Percentiles rank a stretch among this genome's conserved stretches.
Evolutionary conservation across 1,140 invertebrate genomes (phyloP).

Genomic region (Chelonus insularis): DNA sequence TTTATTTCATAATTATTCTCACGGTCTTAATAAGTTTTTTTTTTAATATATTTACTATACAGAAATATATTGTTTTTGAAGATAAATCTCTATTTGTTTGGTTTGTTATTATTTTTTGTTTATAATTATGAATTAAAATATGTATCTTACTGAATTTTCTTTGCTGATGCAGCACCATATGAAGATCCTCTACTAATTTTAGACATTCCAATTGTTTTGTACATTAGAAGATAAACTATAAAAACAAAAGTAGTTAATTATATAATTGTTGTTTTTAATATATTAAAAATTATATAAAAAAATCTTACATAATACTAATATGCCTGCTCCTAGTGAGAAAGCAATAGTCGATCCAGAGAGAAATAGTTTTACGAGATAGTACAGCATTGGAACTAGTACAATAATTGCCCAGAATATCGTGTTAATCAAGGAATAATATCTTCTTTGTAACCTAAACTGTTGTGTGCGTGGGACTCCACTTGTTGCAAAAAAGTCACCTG

Average conservation of each 20-base stretch:
- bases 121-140: too few relatives aligned
- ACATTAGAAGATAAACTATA: conserved; percentile 78
- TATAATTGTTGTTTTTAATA: background rate
- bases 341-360: conserved; percentile 74
- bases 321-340: conserved; percentile 67
- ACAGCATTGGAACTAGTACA: conserved; percentile 71
- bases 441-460: conserved; percentile 61
- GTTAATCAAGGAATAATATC: conserved; percentile 73
- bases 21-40: background rate
- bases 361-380: conserved; percentile 70
- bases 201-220: conserved; percentile 79
- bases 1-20: too few relatives aligned
- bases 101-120: conserved; percentile 39
- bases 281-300: conserved; percentile 31
- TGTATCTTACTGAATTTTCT: conserved; percentile 40
- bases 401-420: conserved; percentile 70
- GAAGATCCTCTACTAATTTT: conserved; percentile 82
- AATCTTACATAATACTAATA: conserved; percentile 75
- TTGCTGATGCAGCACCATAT: conserved; percentile 65
- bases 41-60: background rate
- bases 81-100: background rate
- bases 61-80: conserved; percentile 1
- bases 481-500: conserved; percentile 79
- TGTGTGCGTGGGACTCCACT: conserved; percentile 70
- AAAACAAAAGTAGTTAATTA: conserved; percentile 37